Percentiles rank a stretch among this genome's conserved stretches.
These are phyloP conservation scores for Caenorhabditis sp. DNA, from an alignment of 2,888 invertebrate species.

Conservation along the genomic window DNA sequence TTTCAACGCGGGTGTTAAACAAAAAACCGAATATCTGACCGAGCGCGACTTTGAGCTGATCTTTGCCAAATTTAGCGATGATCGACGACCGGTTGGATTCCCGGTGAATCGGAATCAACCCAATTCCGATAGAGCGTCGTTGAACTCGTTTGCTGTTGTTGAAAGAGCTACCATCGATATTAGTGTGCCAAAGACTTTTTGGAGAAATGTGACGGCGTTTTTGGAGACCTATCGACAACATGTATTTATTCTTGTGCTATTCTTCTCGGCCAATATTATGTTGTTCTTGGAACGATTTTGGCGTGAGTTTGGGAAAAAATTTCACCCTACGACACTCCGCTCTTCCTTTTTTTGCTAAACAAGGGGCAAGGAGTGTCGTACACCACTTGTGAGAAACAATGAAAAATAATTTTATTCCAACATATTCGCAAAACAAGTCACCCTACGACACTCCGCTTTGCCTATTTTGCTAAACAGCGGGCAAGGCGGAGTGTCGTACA, in stretches of 20 bases:
- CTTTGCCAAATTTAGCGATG: constrained; percentile 59
- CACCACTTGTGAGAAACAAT: background rate
- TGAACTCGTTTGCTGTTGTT: constrained; percentile 67
- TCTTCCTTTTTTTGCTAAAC: background rate
- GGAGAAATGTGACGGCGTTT: constrained; percentile 76
- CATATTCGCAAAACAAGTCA: too few species aligned
- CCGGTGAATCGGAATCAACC: constrained; percentile 33
- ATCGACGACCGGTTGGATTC: constrained; percentile 63
- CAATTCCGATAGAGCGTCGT: constrained; percentile 61
- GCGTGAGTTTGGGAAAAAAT: constrained; percentile 76
- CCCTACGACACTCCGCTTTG: too few species aligned
- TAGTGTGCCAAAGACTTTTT: constrained; percentile 14
- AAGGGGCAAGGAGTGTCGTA: background rate
- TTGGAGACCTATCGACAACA: constrained; percentile 92
- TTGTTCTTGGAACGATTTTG: constrained; percentile 94
- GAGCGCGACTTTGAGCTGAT: constrained; percentile 67
- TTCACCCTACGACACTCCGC: background rate
- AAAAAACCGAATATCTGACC: constrained; percentile 43
- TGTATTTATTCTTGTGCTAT: constrained; percentile 91
- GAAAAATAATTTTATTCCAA: background rate
- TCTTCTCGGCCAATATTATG: constrained; percentile 90
- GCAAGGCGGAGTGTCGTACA: too few species aligned
- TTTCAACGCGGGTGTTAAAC: constrained; percentile 29
- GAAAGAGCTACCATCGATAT: constrained; percentile 15
- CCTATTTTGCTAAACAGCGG: too few species aligned